Evolutionary conservation across 2,888 invertebrate species (phyloP).

Genomic region (Phlogophora meticulosa): DNA sequence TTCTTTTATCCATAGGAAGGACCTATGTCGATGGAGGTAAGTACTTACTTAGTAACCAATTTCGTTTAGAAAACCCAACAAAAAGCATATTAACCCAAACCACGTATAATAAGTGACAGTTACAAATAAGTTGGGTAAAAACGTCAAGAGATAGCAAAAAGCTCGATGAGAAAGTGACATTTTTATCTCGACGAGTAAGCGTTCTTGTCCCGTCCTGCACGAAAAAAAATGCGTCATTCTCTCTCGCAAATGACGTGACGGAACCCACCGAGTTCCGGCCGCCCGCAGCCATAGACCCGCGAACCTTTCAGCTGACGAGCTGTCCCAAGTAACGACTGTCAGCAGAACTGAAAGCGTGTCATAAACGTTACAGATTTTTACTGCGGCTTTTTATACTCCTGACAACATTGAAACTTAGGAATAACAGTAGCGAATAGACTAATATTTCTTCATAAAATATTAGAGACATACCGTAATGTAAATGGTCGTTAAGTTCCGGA

Average conservation of each 20-base stretch:
- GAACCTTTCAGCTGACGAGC: constrained; percentile 74
- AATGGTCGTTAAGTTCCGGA: constrained; percentile 37
- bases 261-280: constrained; percentile 73
- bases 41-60: constrained; percentile 22
- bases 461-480: constrained; percentile 32
- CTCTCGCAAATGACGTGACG: constrained; percentile 73
- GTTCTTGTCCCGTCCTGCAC: constrained; percentile 68
- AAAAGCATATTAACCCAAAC: constrained; percentile 42
- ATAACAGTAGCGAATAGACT: constrained; percentile 23
- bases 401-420: constrained; percentile 40
- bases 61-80: constrained; percentile 33
- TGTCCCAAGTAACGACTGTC: constrained; percentile 70
- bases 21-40: too few relatives aligned
- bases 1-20: background rate
- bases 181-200: constrained; percentile 72
- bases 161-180: constrained; percentile 68
- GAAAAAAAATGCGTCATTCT: constrained; percentile 67
- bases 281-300: constrained; percentile 71
- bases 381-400: constrained; percentile 48
- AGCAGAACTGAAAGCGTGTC: constrained; percentile 69
- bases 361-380: constrained; percentile 60
- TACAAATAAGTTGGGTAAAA: constrained; percentile 64
- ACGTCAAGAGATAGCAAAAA: constrained; percentile 64
- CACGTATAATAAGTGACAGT: constrained; percentile 60
- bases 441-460: constrained; percentile 38